phyloP scores from a whole-genome alignment of 2,888 invertebrate species.

The Rhamnusium bicolor region DNA sequence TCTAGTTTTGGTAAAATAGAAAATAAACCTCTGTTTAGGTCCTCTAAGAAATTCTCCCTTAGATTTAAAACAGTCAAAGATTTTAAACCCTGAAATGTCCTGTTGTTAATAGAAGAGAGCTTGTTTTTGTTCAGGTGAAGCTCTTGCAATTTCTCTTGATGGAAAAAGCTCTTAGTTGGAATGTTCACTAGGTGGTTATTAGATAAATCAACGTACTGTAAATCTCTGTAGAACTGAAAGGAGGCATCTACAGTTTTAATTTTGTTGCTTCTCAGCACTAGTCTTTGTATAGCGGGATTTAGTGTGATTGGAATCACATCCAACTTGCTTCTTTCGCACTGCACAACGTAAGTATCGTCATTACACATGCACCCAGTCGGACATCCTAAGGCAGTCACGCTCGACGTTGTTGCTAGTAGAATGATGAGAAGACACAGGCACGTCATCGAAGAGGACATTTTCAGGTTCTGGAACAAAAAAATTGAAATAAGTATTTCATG shows the following conservation, averaged over 20 bases:
- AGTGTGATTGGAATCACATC: slow-evolving; percentile 93
- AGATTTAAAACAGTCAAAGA: slow-evolving; percentile 87
- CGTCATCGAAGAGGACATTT: slow-evolving; percentile 34
- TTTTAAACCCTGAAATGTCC: slow-evolving; percentile 85
- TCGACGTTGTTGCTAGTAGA: slow-evolving; percentile 65
- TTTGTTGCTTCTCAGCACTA: slow-evolving; percentile 88
- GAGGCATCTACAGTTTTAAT: slow-evolving; percentile 92
- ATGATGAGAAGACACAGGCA: slow-evolving; percentile 52
- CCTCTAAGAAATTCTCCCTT: slow-evolving; percentile 86
- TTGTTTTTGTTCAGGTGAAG: slow-evolving; percentile 89
- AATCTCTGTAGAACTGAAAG: slow-evolving; percentile 89
- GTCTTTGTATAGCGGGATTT: slow-evolving; percentile 90
- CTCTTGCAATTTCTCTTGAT: slow-evolving; percentile 87
- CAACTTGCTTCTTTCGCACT: slow-evolving; percentile 88
- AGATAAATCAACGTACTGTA: slow-evolving; percentile 89
- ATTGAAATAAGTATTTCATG: slow-evolving; percentile 28
- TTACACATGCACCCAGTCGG: slow-evolving; percentile 92
- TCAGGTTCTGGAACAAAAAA: slow-evolving; percentile 61
- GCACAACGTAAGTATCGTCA: slow-evolving; percentile 90
- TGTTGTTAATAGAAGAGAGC: slow-evolving; percentile 85
- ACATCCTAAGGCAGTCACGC: slow-evolving; percentile 79
- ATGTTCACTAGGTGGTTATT: slow-evolving; percentile 89
- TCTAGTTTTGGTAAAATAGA: slow-evolving; percentile 83
- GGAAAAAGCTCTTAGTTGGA: slow-evolving; percentile 84
- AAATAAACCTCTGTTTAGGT: slow-evolving; percentile 83